Conservation (phyloP, 2,888 invertebrate species). For the Margaritifera margaritifera region DNA sequence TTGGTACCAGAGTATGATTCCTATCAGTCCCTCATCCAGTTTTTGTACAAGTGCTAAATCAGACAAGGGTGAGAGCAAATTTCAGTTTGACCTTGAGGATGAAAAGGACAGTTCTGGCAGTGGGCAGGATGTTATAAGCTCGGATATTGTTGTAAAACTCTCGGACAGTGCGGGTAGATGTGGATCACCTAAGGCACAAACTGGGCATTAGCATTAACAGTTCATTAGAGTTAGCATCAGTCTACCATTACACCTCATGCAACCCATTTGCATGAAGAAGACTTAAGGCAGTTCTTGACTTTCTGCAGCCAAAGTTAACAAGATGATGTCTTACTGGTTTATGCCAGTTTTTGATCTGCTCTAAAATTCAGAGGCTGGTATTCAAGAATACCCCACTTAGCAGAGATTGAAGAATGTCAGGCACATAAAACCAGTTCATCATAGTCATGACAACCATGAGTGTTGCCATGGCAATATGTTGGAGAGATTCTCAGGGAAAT, state of each 20-base stretch:
- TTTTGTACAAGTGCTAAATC: slow-evolving; percentile 55
- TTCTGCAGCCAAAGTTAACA: too few relatives aligned
- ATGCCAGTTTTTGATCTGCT: slow-evolving; percentile 3
- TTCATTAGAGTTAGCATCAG: too few relatives aligned
- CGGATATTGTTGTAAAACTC: slow-evolving; percentile 27
- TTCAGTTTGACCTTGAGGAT: slow-evolving; percentile 62
- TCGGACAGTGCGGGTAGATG: slow-evolving; percentile 21
- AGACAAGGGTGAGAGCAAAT: slow-evolving; percentile 44
- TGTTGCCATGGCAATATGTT: too few relatives aligned
- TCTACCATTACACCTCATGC: too few relatives aligned
- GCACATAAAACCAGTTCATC: too few relatives aligned
- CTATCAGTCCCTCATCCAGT: slow-evolving; percentile 83
- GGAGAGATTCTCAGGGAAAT: too few relatives aligned
- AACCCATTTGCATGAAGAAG: too few relatives aligned
- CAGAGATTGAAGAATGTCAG: too few relatives aligned
- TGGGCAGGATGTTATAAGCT: slow-evolving; percentile 5
- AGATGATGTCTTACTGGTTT: too few relatives aligned
- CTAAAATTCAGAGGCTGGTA: slow-evolving; percentile 10
- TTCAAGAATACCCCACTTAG: background rate
- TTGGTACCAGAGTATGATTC: slow-evolving; percentile 94
- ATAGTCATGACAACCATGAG: too few relatives aligned
- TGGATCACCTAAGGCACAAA: slow-evolving; percentile 6
- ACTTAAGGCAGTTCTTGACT: too few relatives aligned
- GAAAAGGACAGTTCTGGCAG: slow-evolving; percentile 37
- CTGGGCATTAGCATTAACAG: background rate